Conservation (phyloP, 2,113 vertebrate genomes). For the Verasper variegatus region DNA sequence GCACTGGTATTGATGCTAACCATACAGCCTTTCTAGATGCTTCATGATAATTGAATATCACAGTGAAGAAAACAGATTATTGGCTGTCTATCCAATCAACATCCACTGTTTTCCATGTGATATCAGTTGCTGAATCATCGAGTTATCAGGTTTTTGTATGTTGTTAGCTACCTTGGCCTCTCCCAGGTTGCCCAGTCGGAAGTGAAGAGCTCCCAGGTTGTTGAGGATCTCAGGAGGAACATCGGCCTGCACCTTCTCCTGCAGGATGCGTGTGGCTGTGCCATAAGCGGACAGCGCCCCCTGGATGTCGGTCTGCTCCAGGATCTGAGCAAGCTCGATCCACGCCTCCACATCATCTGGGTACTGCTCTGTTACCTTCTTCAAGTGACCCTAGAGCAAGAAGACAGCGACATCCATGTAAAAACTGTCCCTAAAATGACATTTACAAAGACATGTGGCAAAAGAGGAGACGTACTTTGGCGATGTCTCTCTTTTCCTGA, state of each 20-base stretch:
- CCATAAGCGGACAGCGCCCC: slow-evolving; percentile 97
- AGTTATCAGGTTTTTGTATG: neutral
- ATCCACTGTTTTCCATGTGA: neutral
- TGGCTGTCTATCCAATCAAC: neutral
- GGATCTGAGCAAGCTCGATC: slow-evolving; percentile 97
- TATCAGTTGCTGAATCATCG: neutral
- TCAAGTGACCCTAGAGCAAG: slow-evolving; percentile 90
- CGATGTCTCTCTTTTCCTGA: slow-evolving; percentile 97
- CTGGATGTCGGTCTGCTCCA: slow-evolving; percentile 99
- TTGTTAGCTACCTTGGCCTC: slow-evolving; percentile 90
- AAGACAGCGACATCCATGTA: neutral
- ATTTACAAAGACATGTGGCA: neutral
- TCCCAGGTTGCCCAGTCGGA: slow-evolving; percentile 96
- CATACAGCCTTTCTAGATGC: neutral
- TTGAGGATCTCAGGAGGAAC: slow-evolving; percentile 98
- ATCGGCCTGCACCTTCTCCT: slow-evolving; percentile 98
- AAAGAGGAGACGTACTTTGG: slow-evolving; percentile 85
- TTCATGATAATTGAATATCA: neutral
- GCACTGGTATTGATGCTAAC: neutral
- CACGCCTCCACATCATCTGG: slow-evolving; percentile 98
- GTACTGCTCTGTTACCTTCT: slow-evolving; percentile 98
- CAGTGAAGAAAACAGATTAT: neutral
- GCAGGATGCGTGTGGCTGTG: slow-evolving; percentile 97
- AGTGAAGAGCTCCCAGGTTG: slow-evolving; percentile 97
- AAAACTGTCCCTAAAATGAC: neutral